Conservation (phyloP, 2,888 invertebrate genomes). For the Lasioglossum oenotherae region DNA sequence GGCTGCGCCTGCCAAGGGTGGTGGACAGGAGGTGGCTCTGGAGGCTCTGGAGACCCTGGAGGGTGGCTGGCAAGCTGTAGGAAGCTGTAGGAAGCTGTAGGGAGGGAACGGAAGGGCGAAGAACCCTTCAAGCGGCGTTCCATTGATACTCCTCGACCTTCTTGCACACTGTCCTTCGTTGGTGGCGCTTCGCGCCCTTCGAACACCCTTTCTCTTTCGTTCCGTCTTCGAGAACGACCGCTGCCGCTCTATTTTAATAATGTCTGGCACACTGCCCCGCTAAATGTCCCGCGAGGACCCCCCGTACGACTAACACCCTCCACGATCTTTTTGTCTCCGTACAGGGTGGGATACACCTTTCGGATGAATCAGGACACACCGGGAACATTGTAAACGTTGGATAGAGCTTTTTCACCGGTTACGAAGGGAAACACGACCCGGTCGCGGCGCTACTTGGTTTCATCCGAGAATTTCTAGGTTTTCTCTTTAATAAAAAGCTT, state of each 20-base stretch:
- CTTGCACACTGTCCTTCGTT: conserved; percentile 45
- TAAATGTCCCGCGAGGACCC: conserved; percentile 74
- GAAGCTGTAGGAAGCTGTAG: conserved; percentile 39
- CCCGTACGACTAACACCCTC: conserved; percentile 43
- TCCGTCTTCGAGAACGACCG: conserved; percentile 37
- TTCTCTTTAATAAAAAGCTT: not conserved
- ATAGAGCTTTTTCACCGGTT: not conserved
- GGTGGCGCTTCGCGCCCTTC: conserved; percentile 37
- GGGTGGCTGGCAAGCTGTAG: conserved; percentile 47
- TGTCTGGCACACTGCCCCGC: conserved; percentile 82
- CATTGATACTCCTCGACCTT: conserved; percentile 67
- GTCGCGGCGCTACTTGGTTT: not conserved
- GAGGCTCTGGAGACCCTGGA: conserved; percentile 4
- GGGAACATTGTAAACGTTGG: not conserved
- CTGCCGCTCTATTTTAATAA: conserved; percentile 79
- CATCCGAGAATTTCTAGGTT: not conserved
- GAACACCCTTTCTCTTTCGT: conserved; percentile 43
- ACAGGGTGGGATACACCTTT: not conserved
- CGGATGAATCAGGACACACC: not conserved
- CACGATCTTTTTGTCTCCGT: conserved; percentile 35
- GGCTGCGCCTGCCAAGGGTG: conserved; percentile 64
- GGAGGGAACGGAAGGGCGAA: conserved; percentile 39
- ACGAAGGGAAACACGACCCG: not conserved
- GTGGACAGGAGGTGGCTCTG: not conserved
- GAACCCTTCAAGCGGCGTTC: conserved; percentile 65